These are phyloP conservation scores for Pediacus dermestoides DNA, from an alignment of 2,888 invertebrate genomes.

Conservation along the genomic window DNA sequence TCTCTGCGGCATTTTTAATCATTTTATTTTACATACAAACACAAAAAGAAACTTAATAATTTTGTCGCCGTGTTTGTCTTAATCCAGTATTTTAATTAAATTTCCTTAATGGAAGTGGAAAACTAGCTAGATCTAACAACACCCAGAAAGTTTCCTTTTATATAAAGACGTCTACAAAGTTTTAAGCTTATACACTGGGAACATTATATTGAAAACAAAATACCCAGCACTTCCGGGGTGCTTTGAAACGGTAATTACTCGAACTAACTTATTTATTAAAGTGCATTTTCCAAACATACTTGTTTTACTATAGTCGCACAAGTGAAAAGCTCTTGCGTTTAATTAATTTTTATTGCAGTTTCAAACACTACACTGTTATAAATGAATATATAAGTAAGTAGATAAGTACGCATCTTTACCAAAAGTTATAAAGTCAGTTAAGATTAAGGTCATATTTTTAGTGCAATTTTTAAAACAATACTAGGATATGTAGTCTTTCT, in stretches of 20 bases:
- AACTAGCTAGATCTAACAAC: neutral
- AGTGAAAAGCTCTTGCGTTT: slow-evolving; percentile 12
- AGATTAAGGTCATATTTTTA: too few relatives aligned
- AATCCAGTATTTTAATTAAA: slow-evolving; percentile 2
- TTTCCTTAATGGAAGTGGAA: slow-evolving; percentile 4
- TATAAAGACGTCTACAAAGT: slow-evolving; percentile 34
- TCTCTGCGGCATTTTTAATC: too few relatives aligned
- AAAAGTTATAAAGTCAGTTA: too few relatives aligned
- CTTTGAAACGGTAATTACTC: slow-evolving; percentile 9
- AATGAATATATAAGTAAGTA: too few relatives aligned
- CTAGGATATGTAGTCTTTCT: too few relatives aligned
- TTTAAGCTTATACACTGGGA: slow-evolving; percentile 15
- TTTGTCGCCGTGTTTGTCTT: too few relatives aligned
- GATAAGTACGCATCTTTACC: too few relatives aligned
- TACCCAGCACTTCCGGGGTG: slow-evolving; percentile 19
- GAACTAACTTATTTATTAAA: slow-evolving; percentile 1
- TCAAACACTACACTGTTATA: too few relatives aligned
- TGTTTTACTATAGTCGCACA: too few relatives aligned
- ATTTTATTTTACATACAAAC: too few relatives aligned
- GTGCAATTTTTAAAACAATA: too few relatives aligned
- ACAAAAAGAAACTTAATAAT: too few relatives aligned
- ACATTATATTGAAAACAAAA: slow-evolving; percentile 21
- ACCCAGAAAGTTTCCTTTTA: slow-evolving; percentile 20
- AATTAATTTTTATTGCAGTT: slow-evolving; percentile 22
- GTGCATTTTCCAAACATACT: slow-evolving; percentile 10